Evolutionary conservation across 2,113 vertebrate species (phyloP).

Genomic region (Neopipo cinnamomea): DNA sequence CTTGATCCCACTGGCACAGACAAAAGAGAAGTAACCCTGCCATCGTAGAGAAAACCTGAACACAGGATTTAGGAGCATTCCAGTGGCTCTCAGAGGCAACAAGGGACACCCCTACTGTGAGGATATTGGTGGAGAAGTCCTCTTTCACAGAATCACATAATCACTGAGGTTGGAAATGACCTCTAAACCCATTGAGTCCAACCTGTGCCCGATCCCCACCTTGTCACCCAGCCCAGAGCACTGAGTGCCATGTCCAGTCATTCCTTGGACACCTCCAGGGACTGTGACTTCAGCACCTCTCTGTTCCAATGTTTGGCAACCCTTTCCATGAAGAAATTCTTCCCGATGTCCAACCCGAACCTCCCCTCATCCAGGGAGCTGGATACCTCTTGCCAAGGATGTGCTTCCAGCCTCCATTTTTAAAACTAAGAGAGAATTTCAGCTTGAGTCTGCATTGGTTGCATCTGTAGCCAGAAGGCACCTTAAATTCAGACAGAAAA

Average conservation of each 20-base stretch:
- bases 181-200: background rate
- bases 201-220: background rate
- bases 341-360: background rate
- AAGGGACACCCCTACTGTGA: background rate
- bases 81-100: background rate
- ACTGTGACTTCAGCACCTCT: background rate
- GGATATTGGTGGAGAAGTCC: background rate
- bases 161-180: background rate
- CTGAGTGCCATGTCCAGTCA: accelerated
- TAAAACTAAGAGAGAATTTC: background rate
- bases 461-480: background rate
- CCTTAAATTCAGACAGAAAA: background rate
- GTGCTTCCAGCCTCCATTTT: background rate
- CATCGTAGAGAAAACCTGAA: background rate
- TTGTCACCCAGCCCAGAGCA: background rate
- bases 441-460: background rate
- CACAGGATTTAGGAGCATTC: background rate
- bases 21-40: background rate
- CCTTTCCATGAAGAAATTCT: background rate
- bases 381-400: background rate
- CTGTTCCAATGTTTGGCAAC: too few relatives aligned
- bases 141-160: background rate
- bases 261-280: background rate
- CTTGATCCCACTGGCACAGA: background rate
- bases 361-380: background rate